Evolutionary conservation across 2,113 vertebrate species (phyloP).

Genomic region (Tauraco erythrolophus): DNA sequence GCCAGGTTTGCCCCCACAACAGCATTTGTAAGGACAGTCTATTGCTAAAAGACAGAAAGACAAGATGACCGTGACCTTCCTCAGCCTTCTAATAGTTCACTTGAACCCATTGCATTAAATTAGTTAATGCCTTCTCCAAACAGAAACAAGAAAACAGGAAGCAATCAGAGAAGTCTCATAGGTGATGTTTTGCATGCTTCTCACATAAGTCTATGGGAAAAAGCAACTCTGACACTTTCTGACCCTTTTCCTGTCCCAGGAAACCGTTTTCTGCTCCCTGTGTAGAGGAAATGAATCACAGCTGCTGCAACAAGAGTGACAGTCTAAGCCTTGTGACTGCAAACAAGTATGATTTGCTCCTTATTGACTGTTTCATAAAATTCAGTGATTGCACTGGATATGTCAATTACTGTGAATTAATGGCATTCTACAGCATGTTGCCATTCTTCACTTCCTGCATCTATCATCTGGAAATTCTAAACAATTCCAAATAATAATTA

Average conservation of each 20-base stretch:
- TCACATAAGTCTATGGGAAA: neutral
- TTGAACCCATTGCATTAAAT: neutral
- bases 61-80: neutral
- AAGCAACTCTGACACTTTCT: neutral
- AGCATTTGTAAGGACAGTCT: neutral
- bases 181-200: neutral
- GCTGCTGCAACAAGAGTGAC: neutral
- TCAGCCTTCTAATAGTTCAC: neutral
- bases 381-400: constrained; percentile 7
- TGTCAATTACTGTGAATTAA: constrained; percentile 49
- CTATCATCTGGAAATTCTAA: neutral
- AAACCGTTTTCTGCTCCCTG: neutral
- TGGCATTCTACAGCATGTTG: neutral
- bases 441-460: neutral
- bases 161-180: neutral
- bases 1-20: neutral
- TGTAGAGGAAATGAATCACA: neutral
- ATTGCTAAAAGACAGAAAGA: neutral
- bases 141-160: neutral
- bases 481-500: constrained; percentile 51
- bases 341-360: neutral
- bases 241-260: neutral
- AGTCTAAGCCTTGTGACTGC: neutral
- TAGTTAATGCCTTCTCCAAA: neutral
- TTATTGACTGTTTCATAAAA: neutral